phyloP scores from a whole-genome alignment of 1,140 invertebrate genomes.

The Drosophila kanapiae region DNA sequence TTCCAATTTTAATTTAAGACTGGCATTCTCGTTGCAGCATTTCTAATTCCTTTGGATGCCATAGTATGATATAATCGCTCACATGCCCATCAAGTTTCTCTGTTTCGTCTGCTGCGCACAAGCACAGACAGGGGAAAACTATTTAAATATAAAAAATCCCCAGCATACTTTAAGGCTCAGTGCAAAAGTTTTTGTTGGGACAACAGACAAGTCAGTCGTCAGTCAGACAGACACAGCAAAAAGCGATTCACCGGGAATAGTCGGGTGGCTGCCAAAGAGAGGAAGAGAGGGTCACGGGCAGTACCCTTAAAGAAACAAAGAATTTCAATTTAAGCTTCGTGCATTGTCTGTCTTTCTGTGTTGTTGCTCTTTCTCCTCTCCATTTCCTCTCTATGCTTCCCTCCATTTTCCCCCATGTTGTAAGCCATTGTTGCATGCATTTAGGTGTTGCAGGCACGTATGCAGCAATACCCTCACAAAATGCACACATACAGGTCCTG shows the following conservation, averaged over 20 bases:
- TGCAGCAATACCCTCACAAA: conserved; percentile 41
- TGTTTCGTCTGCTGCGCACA: conserved; percentile 32
- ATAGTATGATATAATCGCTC: conserved; percentile 2
- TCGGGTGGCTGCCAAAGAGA: neutral
- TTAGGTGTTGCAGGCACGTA: conserved; percentile 79
- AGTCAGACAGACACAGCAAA: neutral
- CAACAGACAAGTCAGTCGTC: conserved; percentile 25
- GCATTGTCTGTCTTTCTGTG: conserved; percentile 40
- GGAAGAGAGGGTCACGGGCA: conserved; percentile 14
- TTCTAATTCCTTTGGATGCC: conserved; percentile 35
- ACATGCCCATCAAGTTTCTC: conserved; percentile 41
- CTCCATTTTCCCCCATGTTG: conserved; percentile 1
- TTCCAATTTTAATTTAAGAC: conserved; percentile 23
- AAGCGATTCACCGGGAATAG: conserved; percentile 14
- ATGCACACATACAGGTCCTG: conserved; percentile 9
- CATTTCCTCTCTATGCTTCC: conserved; percentile 12
- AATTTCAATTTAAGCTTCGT: conserved; percentile 74
- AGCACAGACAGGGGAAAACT: conserved; percentile 22
- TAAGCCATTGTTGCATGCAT: conserved; percentile 69
- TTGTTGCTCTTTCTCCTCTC: conserved; percentile 2
- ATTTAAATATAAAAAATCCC: conserved; percentile 62
- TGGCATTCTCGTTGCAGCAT: conserved; percentile 10
- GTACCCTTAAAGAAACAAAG: conserved; percentile 70
- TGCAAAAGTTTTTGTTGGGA: conserved; percentile 40
- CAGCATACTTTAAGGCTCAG: conserved; percentile 64